Evolutionary conservation across 2,797 vertebrate species (phyloP), one percentile per base, ranked within the genome.

Genomic region (Lepilemur septentrionalis): DNA sequence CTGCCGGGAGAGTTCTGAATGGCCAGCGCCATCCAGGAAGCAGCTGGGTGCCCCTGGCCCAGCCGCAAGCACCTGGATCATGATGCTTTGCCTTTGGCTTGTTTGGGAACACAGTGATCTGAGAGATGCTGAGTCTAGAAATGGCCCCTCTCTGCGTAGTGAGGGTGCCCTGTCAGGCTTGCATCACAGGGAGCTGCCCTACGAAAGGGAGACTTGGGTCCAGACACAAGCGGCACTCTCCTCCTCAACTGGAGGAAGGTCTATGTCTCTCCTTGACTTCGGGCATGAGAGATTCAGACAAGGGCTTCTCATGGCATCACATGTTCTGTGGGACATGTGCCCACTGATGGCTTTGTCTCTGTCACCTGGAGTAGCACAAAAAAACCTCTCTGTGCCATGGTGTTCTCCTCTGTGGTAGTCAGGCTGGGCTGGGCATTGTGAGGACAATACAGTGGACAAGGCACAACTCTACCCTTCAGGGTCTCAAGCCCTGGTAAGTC

Each of bases 21-120:
- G 57, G 22, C 57, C 12, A 8, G 3, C 0, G 0, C 76, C 35
- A 0, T 22, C 35, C 4, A 2, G 48, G 55, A 72, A 14, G 14
- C 7, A 0, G 32, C 18, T 84, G 30, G 0, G 20, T 3, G 73
- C 7, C 22, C 72, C 23, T 14, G 30, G 46, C 4, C 59, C 38
- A 67, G 78, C 72, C 17, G 3, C 1, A 4, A 65, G 57, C 80
- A 14, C 4, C 12, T 63, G 30, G 9, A 30, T 14, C 5, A n/a
- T 32, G 11, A n/a, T 7, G 15, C 18, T 52, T 22, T 70, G 67
- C 38, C 22, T 81, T 30, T n/a, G 46, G 7, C 46, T 89, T n/a
- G 23, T 82, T 78, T 79, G 73, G 63, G 80, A 61, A 70, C 41
- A 73, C 13, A 61, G 15, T 2, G 22, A 3, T 30, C 20, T 0